Evolutionary conservation across 2,797 vertebrate species (phyloP).

Genomic region (Microtus californicus): DNA sequence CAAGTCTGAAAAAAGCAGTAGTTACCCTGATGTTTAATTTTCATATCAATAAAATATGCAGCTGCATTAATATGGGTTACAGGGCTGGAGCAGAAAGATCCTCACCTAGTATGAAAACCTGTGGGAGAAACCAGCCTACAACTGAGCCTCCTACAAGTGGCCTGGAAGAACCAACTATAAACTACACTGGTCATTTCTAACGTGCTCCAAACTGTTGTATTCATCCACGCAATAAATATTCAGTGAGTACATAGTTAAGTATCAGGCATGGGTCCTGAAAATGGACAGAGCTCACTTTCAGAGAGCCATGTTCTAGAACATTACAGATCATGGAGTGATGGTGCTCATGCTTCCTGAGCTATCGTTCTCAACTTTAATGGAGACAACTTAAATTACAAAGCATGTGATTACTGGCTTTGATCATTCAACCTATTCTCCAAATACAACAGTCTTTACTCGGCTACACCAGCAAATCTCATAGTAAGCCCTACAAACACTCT

Average conservation of each 20-base stretch:
- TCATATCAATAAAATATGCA: not conserved
- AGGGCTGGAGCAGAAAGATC: not conserved
- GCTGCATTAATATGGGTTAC: not conserved
- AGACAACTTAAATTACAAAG: not conserved
- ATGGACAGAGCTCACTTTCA: not conserved
- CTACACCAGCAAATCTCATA: not conserved
- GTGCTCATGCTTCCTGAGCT: not conserved
- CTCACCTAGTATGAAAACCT: not conserved
- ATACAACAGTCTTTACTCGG: not conserved
- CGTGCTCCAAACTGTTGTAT: not conserved
- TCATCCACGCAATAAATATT: not conserved
- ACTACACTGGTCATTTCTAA: not conserved
- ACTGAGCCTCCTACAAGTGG: not conserved
- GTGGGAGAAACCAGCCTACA: not conserved
- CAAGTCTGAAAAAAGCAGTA: not conserved
- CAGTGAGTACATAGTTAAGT: not conserved
- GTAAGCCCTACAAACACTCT: not conserved
- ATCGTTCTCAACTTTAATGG: not conserved
- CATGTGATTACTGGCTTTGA: not conserved
- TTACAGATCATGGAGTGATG: no score
- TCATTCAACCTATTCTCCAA: not conserved
- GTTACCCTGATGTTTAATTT: not conserved
- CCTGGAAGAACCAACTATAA: not conserved
- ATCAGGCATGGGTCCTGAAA: not conserved
- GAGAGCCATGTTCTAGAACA: not conserved